Evolutionary conservation across 2,797 vertebrate genomes (phyloP), one percentile per base, ranked within the genome.

Genomic region (Luscinia luscinia): DNA sequence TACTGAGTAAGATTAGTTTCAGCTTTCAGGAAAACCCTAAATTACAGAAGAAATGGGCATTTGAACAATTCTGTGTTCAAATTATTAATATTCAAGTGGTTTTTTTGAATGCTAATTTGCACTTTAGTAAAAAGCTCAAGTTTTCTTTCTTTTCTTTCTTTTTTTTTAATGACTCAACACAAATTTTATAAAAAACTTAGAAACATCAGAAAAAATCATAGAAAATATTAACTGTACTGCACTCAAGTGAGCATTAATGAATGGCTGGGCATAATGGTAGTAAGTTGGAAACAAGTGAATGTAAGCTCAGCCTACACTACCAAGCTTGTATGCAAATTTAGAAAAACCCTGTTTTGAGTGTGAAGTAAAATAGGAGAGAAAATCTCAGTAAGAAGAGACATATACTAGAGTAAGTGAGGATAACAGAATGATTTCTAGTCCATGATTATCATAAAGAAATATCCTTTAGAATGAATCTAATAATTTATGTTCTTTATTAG

Each of bases 101-200:
- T 41, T 41, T 76, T 73, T 46, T 76, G 15, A 84, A 89, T 19
- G 16, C 13, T 40, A 28, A 51, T 48, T 82, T 73, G 22, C 57
- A 52, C 32, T 74, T 59, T 0, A 57, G 21, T 82, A 34, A 74
- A 88, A 90, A 81, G 49, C 9, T 70, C 27, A 59, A 5, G 5
- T 24, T 0, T 18, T 21, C 9, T 51, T 17, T 11, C 1, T 7
- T 13, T 18, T 5, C 11, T n/a, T 28, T 45, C 43, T 15, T 8
- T 1, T 8, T 11, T 21, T 7, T n/a, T 28, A 9, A 20, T 43
- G 43, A 20, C 43, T 45, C 20, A 59, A 54, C 3, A 4, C 24
- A 3, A 59, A n/a, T 48, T 63, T 64, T 30, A 73, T 64, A 15
- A 46, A 94, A 84, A 7, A 10, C 17, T 66, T 84, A 45, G 52